Conservation (phyloP, 2,888 invertebrate species). For the Coenonympha arcania region DNA sequence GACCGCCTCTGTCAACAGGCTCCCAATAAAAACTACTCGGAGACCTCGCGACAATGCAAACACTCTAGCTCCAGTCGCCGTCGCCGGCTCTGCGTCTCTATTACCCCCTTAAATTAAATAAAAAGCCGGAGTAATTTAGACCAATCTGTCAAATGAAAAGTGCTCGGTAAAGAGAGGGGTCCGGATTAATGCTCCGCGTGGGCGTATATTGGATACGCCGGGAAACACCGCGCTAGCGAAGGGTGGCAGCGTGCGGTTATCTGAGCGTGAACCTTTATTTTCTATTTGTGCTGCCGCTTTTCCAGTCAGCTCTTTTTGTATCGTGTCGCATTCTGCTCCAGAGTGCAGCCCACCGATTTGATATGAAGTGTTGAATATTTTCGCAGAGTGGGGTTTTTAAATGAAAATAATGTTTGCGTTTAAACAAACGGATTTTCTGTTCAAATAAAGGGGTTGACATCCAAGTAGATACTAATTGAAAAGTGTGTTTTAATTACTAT, state of each 20-base stretch:
- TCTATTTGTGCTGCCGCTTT: conserved; percentile 16
- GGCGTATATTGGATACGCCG: conserved; percentile 49
- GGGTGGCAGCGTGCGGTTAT: conserved; percentile 18
- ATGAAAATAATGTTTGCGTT: background rate
- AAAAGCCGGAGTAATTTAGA: conserved; percentile 68
- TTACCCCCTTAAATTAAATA: conserved; percentile 69
- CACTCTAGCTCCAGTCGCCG: conserved; percentile 51
- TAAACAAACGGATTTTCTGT: background rate
- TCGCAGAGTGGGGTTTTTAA: background rate
- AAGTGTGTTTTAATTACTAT: background rate
- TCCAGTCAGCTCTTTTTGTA: conserved; percentile 11
- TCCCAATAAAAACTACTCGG: conserved; percentile 71
- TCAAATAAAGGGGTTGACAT: conserved; percentile 1
- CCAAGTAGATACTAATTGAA: background rate
- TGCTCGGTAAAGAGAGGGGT: conserved; percentile 71
- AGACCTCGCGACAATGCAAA: conserved; percentile 51
- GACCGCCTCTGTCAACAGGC: conserved; percentile 39
- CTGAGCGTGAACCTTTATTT: conserved; percentile 20
- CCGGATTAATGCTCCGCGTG: conserved; percentile 59
- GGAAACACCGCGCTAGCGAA: conserved; percentile 28
- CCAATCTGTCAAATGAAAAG: conserved; percentile 74
- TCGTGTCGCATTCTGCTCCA: conserved; percentile 19
- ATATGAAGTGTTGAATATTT: conserved; percentile 5
- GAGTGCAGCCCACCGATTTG: background rate
- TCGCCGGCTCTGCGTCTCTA: conserved; percentile 48